Conservation (phyloP, 2,113 vertebrate species). For the Coreoperca whiteheadi region DNA sequence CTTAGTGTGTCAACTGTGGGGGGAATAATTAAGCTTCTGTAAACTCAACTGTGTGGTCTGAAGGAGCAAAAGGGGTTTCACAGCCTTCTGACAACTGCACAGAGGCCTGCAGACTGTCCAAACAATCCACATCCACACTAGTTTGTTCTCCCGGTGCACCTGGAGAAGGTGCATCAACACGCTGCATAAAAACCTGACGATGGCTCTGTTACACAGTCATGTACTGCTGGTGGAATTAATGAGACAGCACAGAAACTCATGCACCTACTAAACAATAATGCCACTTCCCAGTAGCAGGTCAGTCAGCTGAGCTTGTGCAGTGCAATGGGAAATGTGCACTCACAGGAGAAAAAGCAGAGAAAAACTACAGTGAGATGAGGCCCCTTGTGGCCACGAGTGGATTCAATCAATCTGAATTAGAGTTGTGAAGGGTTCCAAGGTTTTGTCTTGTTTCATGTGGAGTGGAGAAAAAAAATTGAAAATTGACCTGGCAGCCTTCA, state of each 20-base stretch:
- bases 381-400: conserved; percentile 79
- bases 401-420: conserved; percentile 82
- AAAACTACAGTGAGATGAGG: conserved; percentile 75
- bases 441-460: conserved; percentile 82
- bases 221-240: conserved; percentile 28
- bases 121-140: not conserved
- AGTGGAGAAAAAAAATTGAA: conserved; percentile 75
- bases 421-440: conserved; percentile 79
- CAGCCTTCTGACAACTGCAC: conserved; percentile 37
- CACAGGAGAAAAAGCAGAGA: conserved; percentile 64
- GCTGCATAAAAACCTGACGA: not conserved
- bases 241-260: conserved; percentile 26
- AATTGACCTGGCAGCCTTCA: conserved; percentile 82
- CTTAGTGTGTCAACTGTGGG: conserved; percentile 15
- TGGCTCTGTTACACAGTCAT: conserved; percentile 6
- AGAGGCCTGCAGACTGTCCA: conserved; percentile 57
- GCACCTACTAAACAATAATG: conserved; percentile 39
- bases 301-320: conserved; percentile 42
- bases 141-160: not conserved
- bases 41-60: conserved; percentile 73
- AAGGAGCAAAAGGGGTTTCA: conserved; percentile 31
- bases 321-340: conserved; percentile 63
- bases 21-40: conserved; percentile 65
- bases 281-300: conserved; percentile 50
- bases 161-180: conserved; percentile 1